Evolutionary conservation across 2,888 invertebrate species (phyloP).

Genomic region (Phortica magna): DNA sequence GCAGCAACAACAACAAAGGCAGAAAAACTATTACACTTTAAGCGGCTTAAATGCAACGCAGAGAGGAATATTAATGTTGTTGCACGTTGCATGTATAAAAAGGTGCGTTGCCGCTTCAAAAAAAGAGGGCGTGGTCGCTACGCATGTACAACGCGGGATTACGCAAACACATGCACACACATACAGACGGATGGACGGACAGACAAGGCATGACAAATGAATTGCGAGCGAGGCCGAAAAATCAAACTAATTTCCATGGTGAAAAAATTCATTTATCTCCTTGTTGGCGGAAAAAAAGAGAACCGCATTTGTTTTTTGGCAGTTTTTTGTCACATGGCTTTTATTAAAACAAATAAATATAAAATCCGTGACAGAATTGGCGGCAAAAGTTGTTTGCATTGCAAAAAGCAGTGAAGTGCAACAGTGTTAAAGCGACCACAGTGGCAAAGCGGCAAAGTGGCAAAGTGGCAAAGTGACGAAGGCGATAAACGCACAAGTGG

Average conservation of each 20-base stretch:
- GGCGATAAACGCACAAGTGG: too few relatives aligned
- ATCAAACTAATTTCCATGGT: constrained; percentile 63
- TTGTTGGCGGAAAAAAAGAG: neutral
- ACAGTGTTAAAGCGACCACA: constrained; percentile 48
- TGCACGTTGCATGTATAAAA: neutral
- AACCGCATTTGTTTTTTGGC: neutral
- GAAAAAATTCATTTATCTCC: constrained; percentile 7
- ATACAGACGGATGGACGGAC: too few relatives aligned
- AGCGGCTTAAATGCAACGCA: constrained; percentile 60
- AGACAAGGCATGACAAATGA: constrained; percentile 38
- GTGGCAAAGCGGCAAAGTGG: constrained; percentile 38
- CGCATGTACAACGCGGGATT: constrained; percentile 49
- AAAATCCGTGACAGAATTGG: constrained; percentile 11
- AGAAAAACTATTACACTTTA: constrained; percentile 67
- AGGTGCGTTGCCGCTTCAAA: neutral
- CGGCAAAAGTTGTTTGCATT: constrained; percentile 63
- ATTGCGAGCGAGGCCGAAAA: constrained; percentile 37
- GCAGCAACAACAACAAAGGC: neutral
- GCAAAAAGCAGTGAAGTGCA: constrained; percentile 71
- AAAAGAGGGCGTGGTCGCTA: constrained; percentile 27
- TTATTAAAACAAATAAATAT: constrained; percentile 29
- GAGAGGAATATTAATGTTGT: neutral
- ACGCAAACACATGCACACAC: constrained; percentile 44
- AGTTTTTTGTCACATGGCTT: neutral
- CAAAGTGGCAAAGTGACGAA: constrained; percentile 37